A percentile compares a stretch with the other conserved stretches of the same genome.
Conservation (phyloP, 1,140 invertebrate genomes). For the Saccostrea cuccullata region DNA sequence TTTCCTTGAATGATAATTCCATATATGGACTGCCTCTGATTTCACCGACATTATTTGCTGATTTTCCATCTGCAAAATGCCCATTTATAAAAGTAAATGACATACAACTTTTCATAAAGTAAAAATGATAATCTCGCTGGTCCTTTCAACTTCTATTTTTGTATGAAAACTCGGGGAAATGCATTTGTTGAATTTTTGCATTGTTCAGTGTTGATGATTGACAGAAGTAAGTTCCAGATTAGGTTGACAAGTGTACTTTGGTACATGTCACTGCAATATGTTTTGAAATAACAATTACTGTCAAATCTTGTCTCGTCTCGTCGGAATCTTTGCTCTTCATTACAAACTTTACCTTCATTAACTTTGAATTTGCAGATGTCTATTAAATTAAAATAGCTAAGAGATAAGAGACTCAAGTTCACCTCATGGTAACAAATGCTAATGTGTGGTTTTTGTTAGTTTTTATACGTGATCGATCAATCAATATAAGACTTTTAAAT, state of each 20-base stretch:
- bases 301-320: neutral
- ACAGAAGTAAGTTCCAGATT: neutral
- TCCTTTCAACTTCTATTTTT: neutral
- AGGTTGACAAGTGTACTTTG: neutral
- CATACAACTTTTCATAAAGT: no score
- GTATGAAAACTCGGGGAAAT: neutral
- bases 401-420: neutral
- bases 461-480: neutral
- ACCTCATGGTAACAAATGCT: constrained; percentile 26
- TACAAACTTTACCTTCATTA: neutral
- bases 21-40: no score
- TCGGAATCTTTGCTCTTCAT: neutral
- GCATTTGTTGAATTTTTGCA: neutral
- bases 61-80: no score
- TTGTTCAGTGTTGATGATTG: neutral
- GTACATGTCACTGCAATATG: neutral
- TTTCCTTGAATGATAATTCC: no score
- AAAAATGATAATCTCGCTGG: neutral
- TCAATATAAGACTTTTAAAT: constrained; percentile 17
- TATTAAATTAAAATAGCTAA: constrained; percentile 2
- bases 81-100: no score
- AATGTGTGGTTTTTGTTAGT: constrained; percentile 1
- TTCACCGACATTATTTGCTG: no score
- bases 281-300: constrained; percentile 12
- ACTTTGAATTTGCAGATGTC: constrained; percentile 2